These are phyloP conservation scores for Sinohyriopsis cumingii DNA, from an alignment of 2,888 invertebrate species.

Conservation along the genomic window DNA sequence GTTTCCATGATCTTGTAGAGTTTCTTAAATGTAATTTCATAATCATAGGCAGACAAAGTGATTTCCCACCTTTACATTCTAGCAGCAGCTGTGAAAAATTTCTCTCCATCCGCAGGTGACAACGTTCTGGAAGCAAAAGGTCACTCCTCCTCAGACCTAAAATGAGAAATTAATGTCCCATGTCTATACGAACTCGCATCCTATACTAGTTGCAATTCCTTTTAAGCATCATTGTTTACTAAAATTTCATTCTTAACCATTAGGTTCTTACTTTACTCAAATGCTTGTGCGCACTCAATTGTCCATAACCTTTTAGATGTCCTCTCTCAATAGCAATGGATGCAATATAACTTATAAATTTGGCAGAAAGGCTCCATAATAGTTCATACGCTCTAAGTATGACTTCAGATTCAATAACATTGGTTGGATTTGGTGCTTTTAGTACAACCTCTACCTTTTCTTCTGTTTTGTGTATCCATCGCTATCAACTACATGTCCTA, in stretches of 20 bases:
- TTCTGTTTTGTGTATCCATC: too few relatives aligned
- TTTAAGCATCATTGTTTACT: slow-evolving; percentile 28
- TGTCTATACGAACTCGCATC: slow-evolving; percentile 44
- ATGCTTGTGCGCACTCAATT: not conserved
- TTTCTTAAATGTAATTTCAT: slow-evolving; percentile 57
- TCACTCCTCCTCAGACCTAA: slow-evolving; percentile 65
- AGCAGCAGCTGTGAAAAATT: slow-evolving; percentile 62
- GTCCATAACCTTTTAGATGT: slow-evolving; percentile 7
- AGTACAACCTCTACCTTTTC: too few relatives aligned
- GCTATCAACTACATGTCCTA: too few relatives aligned
- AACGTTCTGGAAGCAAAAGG: slow-evolving; percentile 63
- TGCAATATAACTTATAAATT: slow-evolving; percentile 19
- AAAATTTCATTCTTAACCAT: slow-evolving; percentile 11
- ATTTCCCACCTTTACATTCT: slow-evolving; percentile 59
- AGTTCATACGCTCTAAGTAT: slow-evolving; percentile 16
- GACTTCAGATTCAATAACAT: too few relatives aligned
- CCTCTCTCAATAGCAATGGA: slow-evolving; percentile 14
- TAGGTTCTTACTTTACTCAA: slow-evolving; percentile 11
- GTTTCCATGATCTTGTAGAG: slow-evolving; percentile 54
- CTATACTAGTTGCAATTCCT: slow-evolving; percentile 29
- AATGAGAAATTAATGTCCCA: slow-evolving; percentile 51
- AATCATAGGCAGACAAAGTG: slow-evolving; percentile 63
- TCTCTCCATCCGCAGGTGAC: slow-evolving; percentile 11
- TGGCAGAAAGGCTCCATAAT: slow-evolving; percentile 25
- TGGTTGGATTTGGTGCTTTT: too few relatives aligned